Percentiles rank a stretch among this genome's conserved stretches.
Conservation (phyloP, 2,797 vertebrate species). For the Phoeniculus purpureus region DNA sequence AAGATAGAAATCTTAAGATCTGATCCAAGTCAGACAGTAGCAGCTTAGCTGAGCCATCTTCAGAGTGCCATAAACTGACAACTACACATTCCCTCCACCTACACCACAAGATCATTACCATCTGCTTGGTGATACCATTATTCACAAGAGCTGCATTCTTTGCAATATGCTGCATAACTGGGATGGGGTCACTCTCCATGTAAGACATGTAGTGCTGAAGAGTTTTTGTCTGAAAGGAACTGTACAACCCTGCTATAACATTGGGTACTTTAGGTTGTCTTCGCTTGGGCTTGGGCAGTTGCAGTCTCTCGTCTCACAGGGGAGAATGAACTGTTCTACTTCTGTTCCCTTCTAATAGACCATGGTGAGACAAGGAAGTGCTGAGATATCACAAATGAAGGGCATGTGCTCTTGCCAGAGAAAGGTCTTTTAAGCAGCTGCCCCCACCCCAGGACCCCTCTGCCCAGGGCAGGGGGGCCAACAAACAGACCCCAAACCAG, state of each 20-base stretch:
- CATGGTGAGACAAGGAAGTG: background rate
- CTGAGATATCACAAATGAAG: background rate
- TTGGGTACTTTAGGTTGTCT: background rate
- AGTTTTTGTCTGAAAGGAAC: slow-evolving; percentile 75
- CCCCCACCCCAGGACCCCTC: too few species aligned
- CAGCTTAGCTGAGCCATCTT: background rate
- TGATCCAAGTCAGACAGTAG: background rate
- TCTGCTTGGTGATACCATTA: slow-evolving; percentile 77
- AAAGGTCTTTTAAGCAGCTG: background rate
- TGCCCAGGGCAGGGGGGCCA: too few species aligned
- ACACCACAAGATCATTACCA: slow-evolving; percentile 70
- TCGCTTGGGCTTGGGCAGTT: background rate
- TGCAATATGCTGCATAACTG: slow-evolving; percentile 85
- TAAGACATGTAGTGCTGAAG: slow-evolving; percentile 85
- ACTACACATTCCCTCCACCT: fast-evolving
- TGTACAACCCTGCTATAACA: background rate
- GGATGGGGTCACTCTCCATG: slow-evolving; percentile 77
- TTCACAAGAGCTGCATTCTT: slow-evolving; percentile 88
- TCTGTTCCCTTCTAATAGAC: background rate
- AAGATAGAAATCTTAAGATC: background rate
- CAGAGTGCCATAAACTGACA: fast-evolving
- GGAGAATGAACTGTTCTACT: background rate
- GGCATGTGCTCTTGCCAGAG: background rate
- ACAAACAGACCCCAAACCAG: too few species aligned
- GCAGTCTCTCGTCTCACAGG: background rate